Percentiles rank a stretch among this genome's conserved stretches.
Evolutionary conservation across 1,140 invertebrate genomes (phyloP).

Genomic region (Apis laboriosa): DNA sequence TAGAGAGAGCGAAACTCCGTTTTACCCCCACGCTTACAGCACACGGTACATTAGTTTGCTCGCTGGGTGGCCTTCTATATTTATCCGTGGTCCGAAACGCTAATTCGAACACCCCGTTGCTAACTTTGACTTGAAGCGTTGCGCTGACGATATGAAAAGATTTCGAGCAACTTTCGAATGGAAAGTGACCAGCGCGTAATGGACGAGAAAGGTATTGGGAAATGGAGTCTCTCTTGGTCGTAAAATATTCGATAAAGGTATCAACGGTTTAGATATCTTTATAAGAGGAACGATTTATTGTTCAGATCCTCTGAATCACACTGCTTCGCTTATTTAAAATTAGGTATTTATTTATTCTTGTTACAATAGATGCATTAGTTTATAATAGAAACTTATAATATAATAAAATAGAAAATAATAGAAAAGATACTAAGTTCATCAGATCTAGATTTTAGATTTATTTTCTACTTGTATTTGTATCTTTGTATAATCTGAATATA

Average conservation of each 20-base stretch:
- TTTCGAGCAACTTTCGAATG: slow-evolving; percentile 3
- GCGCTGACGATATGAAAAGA: slow-evolving; percentile 15
- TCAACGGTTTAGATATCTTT: not conserved
- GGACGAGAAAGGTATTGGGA: not conserved
- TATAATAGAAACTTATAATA: too few species aligned
- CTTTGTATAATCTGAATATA: too few species aligned
- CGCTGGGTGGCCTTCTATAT: slow-evolving; percentile 77
- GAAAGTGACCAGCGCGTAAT: not conserved
- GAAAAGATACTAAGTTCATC: too few species aligned
- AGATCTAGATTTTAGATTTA: too few species aligned
- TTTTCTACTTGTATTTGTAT: too few species aligned
- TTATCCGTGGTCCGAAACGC: slow-evolving; percentile 72
- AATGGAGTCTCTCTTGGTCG: not conserved
- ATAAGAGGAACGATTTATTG: too few species aligned
- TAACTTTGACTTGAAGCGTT: slow-evolving; percentile 38
- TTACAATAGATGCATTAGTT: too few species aligned
- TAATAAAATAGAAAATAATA: too few species aligned
- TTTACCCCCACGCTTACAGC: slow-evolving; percentile 44
- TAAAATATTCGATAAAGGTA: not conserved
- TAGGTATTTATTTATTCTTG: too few species aligned
- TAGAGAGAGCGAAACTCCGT: slow-evolving; percentile 47
- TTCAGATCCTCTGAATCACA: too few species aligned
- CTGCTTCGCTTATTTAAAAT: too few species aligned
- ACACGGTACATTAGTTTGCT: slow-evolving; percentile 73
- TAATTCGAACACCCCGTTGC: slow-evolving; percentile 73